A percentile compares a stretch with the other conserved stretches of the same genome.
These are phyloP conservation scores for Zhengitettix transpicula DNA, from an alignment of 2,888 invertebrate genomes.

Conservation along the genomic window DNA sequence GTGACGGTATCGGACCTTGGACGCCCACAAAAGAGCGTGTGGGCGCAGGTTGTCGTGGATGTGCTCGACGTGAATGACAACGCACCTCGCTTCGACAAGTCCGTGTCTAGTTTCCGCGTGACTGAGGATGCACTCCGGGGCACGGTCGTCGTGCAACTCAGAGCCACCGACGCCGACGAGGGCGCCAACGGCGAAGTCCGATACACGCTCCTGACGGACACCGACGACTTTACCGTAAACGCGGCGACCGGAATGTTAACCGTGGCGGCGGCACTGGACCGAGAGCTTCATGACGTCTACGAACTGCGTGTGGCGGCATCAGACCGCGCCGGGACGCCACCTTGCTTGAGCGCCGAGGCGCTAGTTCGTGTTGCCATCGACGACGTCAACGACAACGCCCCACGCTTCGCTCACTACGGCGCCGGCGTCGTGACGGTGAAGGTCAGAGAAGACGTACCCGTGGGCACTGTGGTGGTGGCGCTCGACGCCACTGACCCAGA, in stretches of 20 bases:
- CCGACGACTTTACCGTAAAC: slow-evolving; percentile 64
- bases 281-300: slow-evolving; percentile 69
- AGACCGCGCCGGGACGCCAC: slow-evolving; percentile 45
- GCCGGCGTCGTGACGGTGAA: slow-evolving; percentile 53
- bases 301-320: slow-evolving; percentile 62
- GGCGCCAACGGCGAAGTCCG: slow-evolving; percentile 64
- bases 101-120: slow-evolving; percentile 65
- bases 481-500: slow-evolving; percentile 76
- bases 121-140: slow-evolving; percentile 75
- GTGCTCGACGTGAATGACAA: slow-evolving; percentile 85
- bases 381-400: slow-evolving; percentile 83
- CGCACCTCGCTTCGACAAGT: slow-evolving; percentile 68
- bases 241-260: slow-evolving; percentile 55
- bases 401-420: slow-evolving; percentile 49
- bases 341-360: slow-evolving; percentile 60
- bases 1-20: slow-evolving; percentile 78
- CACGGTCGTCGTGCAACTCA: slow-evolving; percentile 66
- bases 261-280: slow-evolving; percentile 61
- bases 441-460: slow-evolving; percentile 79
- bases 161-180: slow-evolving; percentile 69
- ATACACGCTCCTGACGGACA: slow-evolving; percentile 58
- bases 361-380: slow-evolving; percentile 65
- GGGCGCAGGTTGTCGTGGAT: slow-evolving; percentile 57
- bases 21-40: slow-evolving; percentile 60
- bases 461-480: slow-evolving; percentile 71